Evolutionary conservation across 1,140 invertebrate genomes (phyloP).

Genomic region (Vollenhovia emeryi): DNA sequence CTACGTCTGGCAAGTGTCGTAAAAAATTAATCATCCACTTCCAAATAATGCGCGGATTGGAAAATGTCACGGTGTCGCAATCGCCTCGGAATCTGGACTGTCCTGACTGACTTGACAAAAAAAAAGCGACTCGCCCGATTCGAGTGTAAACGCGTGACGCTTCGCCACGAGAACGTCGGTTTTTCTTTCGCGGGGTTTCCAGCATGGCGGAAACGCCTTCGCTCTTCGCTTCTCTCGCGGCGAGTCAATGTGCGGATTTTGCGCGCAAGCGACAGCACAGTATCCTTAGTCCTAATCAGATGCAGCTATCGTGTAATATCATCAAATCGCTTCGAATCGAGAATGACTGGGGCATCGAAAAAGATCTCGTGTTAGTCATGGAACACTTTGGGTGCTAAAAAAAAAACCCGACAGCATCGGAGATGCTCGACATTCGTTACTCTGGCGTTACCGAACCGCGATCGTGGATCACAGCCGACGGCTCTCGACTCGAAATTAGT

Average conservation of each 20-base stretch:
- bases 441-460: conserved; percentile 4
- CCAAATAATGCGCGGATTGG: not conserved
- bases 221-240: not conserved
- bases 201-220: not conserved
- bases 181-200: not conserved
- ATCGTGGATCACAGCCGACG: conserved; percentile 21
- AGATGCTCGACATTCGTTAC: not conserved
- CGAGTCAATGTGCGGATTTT: not conserved
- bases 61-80: conserved; percentile 6
- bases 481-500: not conserved
- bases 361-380: conserved; percentile 36
- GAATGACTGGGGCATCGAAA: not conserved
- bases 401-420: not conserved
- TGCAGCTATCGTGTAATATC: not conserved
- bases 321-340: not conserved
- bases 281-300: conserved; percentile 10
- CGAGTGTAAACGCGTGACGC: not conserved
- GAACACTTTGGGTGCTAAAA: conserved; percentile 11
- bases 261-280: not conserved
- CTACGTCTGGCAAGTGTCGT: not conserved
- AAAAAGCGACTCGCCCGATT: conserved; percentile 2
- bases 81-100: not conserved
- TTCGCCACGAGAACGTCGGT: not conserved
- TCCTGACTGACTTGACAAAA: conserved; percentile 13
- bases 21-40: not conserved